Percentiles rank a stretch among this genome's conserved stretches.
Evolutionary conservation across 2,888 invertebrate species (phyloP).

Genomic region (Polymixis flavicincta): DNA sequence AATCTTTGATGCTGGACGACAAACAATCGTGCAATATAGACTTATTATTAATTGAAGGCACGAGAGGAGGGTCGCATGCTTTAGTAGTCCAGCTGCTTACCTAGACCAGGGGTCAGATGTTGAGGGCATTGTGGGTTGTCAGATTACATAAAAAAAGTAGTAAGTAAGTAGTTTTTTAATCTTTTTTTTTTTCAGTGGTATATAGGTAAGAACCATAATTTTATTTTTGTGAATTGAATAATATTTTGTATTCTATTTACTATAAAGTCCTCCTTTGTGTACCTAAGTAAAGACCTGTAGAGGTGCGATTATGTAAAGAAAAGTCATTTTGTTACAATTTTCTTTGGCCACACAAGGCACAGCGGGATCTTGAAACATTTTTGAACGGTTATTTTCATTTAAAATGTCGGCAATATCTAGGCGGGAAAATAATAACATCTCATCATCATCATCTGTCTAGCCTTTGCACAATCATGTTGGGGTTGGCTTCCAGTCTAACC

Average conservation of each 20-base stretch:
- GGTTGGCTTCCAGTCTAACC: too few species aligned
- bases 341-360: background rate
- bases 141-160: conserved; percentile 29
- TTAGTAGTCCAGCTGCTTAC: conserved; percentile 64
- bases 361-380: background rate
- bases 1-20: conserved; percentile 79
- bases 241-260: background rate
- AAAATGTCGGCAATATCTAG: background rate
- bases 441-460: too few species aligned
- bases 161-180: too few species aligned
- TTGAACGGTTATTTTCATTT: background rate
- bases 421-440: background rate
- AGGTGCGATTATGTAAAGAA: too few species aligned
- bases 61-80: conserved; percentile 52
- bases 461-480: too few species aligned
- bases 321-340: background rate
- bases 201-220: too few species aligned
- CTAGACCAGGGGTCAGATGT: conserved; percentile 68
- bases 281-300: too few species aligned
- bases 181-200: background rate
- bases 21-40: conserved; percentile 77
- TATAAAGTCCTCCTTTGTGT: too few species aligned
- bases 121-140: conserved; percentile 33
- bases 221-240: background rate
- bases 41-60: conserved; percentile 82